phyloP scores from a whole-genome alignment of 2,888 invertebrate genomes.

The Chrysina gloriosa region DNA sequence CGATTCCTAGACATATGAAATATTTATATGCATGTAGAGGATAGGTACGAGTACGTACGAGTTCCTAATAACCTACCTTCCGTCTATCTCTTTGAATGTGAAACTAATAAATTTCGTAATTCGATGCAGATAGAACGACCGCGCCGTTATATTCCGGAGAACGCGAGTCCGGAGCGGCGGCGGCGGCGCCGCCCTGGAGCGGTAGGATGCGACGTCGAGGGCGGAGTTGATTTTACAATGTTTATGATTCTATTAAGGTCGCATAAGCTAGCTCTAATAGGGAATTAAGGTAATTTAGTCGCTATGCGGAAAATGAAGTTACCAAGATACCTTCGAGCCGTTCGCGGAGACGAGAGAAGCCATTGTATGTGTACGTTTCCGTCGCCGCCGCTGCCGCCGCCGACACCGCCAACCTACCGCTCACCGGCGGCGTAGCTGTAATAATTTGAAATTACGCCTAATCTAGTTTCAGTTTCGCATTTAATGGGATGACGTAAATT shows the following conservation, averaged over 20 bases:
- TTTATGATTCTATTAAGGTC: constrained; percentile 60
- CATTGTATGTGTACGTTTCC: background rate
- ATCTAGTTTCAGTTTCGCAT: constrained; percentile 54
- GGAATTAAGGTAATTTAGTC: constrained; percentile 62
- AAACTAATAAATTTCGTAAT: constrained; percentile 26
- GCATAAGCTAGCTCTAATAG: constrained; percentile 59
- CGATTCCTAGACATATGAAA: too few species aligned
- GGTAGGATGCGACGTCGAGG: constrained; percentile 11
- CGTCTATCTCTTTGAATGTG: too few species aligned
- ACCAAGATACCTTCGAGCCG: constrained; percentile 55
- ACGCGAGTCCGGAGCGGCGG: background rate
- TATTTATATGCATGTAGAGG: too few species aligned
- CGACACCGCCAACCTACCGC: too few species aligned
- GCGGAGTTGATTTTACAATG: constrained; percentile 55
- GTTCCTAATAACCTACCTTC: too few species aligned
- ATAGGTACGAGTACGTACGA: too few species aligned
- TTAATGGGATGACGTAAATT: constrained; percentile 40
- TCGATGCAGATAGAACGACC: constrained; percentile 2
- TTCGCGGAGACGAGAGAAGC: constrained; percentile 35
- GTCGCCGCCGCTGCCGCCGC: constrained; percentile 48
- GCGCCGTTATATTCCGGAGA: background rate
- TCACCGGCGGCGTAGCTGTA: constrained; percentile 59
- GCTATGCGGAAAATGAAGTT: constrained; percentile 61
- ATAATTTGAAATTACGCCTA: constrained; percentile 59
- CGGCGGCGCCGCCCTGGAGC: background rate